Evolutionary conservation across 2,888 invertebrate genomes (phyloP), one percentile per base, ranked within the genome.

Genomic region (Crossocerus cetratus): DNA sequence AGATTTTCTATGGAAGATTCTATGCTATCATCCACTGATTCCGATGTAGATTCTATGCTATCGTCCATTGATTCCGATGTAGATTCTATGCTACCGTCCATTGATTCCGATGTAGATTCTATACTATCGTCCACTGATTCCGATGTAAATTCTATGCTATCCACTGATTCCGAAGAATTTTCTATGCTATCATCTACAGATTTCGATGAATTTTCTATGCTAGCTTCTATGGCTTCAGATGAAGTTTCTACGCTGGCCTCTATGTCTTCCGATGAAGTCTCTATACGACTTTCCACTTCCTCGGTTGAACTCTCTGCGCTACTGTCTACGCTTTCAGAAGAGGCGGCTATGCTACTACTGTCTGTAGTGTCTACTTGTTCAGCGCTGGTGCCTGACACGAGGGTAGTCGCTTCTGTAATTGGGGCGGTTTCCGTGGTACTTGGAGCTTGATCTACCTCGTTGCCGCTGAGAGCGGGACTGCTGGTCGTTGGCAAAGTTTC

Each of bases 361-460:
- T 65, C 23, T n/a, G 49, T 57, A 8, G 75, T n/a, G n/a, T 69
- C 60, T 61, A 66, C 42, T 16, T n/a, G 60, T 44, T 68, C 69
- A 13, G 76, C 70, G 22, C 71, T 57, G 3, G 45, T 44, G n/a
- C 68, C 63, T 14, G 56, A 54, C 5, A 23, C 8, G 53, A 58
- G 20, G 5, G 67, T 49, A 43, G 74, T 60, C 16, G 72, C 21
- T 45, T 72, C 81, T 13, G 64, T 13, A 44, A 58, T 42, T 65
- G 55, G 45, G 0, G 56, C 53, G 8, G 63, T 76, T 20, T 14
- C 23, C 59, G 59, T 53, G 21, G 53, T 8, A 49, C 49, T 43
- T 1, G 23, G 13, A 32, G 49, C 53, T 61, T 53, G 60, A 20
- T 65, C 58, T 65, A 63, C 21, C 5, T 65, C 53, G 42, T 45